Percentiles rank a stretch among this genome's conserved stretches.
Conservation (phyloP, 2,888 invertebrate genomes). For the Drosophila yooni region DNA sequence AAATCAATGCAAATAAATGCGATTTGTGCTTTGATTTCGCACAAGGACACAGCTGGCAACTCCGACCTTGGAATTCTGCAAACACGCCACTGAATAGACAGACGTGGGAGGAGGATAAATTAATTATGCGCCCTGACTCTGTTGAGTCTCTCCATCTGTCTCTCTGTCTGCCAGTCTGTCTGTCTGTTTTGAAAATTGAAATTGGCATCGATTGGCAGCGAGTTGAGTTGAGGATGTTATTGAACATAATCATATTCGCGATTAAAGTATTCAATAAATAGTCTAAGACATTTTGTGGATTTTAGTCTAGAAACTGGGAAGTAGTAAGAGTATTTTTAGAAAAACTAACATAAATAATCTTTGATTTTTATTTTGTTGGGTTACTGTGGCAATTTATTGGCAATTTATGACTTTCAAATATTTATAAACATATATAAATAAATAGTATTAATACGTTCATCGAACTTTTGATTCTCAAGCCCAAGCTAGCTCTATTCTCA, state of each 20-base stretch:
- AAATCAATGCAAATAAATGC: constrained; percentile 43
- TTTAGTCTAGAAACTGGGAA: neutral
- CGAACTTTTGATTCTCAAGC: neutral
- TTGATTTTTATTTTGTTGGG: neutral
- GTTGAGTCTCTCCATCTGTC: neutral
- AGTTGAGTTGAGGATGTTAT: neutral
- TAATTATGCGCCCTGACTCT: neutral
- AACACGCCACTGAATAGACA: constrained; percentile 1
- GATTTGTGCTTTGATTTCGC: constrained; percentile 35
- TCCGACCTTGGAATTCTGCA: constrained; percentile 44
- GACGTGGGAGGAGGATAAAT: neutral
- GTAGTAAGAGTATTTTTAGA: neutral
- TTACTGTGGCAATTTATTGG: no score
- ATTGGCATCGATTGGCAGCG: constrained; percentile 13
- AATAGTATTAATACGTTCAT: neutral
- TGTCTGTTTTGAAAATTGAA: constrained; percentile 30
- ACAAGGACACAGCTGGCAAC: constrained; percentile 35
- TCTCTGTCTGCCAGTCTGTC: neutral
- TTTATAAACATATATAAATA: neutral
- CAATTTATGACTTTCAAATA: neutral
- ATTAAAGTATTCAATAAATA: neutral
- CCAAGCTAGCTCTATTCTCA: neutral
- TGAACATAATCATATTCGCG: neutral
- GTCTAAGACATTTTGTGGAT: neutral
- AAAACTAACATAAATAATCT: neutral